phyloP scores from a whole-genome alignment of 2,113 vertebrate species.

The Benitochromis conjunctus region DNA sequence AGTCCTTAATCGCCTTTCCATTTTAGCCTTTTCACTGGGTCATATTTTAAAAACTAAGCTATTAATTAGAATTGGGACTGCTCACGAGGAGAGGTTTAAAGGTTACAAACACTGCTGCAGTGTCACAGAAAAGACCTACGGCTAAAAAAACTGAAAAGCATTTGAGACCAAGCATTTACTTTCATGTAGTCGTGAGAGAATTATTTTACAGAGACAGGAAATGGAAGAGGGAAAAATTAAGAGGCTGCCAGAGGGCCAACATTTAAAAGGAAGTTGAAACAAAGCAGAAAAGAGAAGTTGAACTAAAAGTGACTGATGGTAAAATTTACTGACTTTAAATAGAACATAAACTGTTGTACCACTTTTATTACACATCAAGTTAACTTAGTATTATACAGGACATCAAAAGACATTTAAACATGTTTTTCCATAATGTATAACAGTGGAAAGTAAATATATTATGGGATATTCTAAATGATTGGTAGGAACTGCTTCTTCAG shows the following conservation, averaged over 20 bases:
- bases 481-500: neutral
- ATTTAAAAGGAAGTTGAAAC: neutral
- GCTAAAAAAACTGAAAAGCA: neutral
- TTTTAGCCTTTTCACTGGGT: neutral
- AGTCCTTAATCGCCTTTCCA: neutral
- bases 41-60: neutral
- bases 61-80: neutral
- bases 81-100: neutral
- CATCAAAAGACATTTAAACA: fast-evolving
- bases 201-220: neutral
- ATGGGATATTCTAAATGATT: neutral
- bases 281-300: neutral
- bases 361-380: neutral
- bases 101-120: neutral
- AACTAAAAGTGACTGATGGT: neutral
- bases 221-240: neutral
- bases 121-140: neutral
- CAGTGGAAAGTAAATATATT: neutral
- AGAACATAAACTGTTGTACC: neutral
- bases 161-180: neutral
- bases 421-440: neutral
- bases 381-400: neutral
- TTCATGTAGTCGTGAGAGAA: neutral
- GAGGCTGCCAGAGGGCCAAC: neutral
- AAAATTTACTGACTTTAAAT: neutral